Percentiles rank a stretch among this genome's conserved stretches.
phyloP scores from a whole-genome alignment of 2,888 invertebrate species.

The Perithous albicinctus region DNA sequence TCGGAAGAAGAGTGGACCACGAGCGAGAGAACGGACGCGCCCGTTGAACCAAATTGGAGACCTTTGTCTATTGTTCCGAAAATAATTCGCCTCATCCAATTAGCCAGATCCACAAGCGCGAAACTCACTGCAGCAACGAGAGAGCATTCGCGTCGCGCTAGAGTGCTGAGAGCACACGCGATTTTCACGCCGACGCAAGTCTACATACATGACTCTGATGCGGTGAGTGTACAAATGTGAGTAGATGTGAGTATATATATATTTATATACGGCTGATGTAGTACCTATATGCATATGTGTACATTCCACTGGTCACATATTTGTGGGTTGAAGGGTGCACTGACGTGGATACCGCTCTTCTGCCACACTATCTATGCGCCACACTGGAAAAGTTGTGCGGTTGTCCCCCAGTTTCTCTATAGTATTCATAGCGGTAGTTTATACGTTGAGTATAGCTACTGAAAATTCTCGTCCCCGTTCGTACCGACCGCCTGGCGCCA shows the following conservation, averaged over 20 bases:
- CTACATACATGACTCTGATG: not conserved
- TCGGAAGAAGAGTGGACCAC: conserved; percentile 1
- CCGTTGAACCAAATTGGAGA: conserved; percentile 52
- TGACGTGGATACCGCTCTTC: conserved; percentile 39
- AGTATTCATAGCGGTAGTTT: conserved; percentile 16
- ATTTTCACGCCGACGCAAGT: conserved; percentile 40
- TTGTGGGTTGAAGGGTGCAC: conserved; percentile 27
- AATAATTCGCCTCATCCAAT: conserved; percentile 72
- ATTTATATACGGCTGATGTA: not conserved
- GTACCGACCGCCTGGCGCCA: conserved; percentile 43
- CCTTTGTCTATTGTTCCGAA: conserved; percentile 69
- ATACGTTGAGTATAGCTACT: conserved; percentile 1
- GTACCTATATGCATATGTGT: not conserved
- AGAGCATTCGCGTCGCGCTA: conserved; percentile 2
- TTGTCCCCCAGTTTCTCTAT: conserved; percentile 9
- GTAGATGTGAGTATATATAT: too few relatives aligned
- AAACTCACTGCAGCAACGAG: conserved; percentile 26
- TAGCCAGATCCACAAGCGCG: conserved; percentile 58
- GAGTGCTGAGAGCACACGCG: conserved; percentile 27
- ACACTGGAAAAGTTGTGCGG: conserved; percentile 24
- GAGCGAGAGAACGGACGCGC: not conserved
- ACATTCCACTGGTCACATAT: conserved; percentile 35
- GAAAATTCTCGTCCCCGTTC: conserved; percentile 19
- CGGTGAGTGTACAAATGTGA: conserved; percentile 28
- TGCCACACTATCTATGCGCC: conserved; percentile 13